These are phyloP conservation scores for Leucophenga maculata DNA, from an alignment of 2,888 invertebrate species.

Conservation along the genomic window DNA sequence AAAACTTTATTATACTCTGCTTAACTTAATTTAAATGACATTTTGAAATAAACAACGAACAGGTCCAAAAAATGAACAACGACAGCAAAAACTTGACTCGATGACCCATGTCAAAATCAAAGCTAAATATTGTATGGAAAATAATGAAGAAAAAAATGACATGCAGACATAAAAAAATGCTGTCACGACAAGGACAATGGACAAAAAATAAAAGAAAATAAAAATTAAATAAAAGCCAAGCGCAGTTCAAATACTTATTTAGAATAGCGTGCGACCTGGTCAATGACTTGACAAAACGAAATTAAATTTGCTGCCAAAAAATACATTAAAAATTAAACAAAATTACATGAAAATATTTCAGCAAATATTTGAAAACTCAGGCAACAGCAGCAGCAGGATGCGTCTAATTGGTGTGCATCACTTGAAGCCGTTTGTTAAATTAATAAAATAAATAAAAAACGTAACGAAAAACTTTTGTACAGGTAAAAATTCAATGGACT, in stretches of 20 bases:
- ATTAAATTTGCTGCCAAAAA: not conserved
- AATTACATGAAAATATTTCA: not conserved
- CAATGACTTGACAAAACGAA: conserved; percentile 52
- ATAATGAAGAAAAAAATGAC: conserved; percentile 1
- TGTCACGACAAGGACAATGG: not conserved
- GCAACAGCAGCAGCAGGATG: not conserved
- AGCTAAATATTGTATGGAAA: conserved; percentile 42
- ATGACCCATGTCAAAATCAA: conserved; percentile 59
- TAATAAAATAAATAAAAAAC: not conserved
- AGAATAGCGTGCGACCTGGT: conserved; percentile 46
- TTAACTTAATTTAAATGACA: conserved; percentile 14
- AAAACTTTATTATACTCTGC: conserved; percentile 26
- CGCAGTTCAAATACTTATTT: conserved; percentile 15
- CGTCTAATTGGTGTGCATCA: too few species aligned
- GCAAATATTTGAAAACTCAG: not conserved
- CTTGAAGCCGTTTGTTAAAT: too few species aligned
- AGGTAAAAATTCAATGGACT: not conserved
- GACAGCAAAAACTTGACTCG: conserved; percentile 15
- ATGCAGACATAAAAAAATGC: conserved; percentile 2
- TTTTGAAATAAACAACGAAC: conserved; percentile 2
- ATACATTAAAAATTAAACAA: not conserved
- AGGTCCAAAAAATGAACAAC: too few species aligned
- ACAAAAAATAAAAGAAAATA: conserved; percentile 5
- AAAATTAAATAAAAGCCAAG: not conserved
- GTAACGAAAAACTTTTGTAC: not conserved